These are phyloP conservation scores for Cephus rjabovi DNA, from an alignment of 2,888 invertebrate species.

Conservation along the genomic window DNA sequence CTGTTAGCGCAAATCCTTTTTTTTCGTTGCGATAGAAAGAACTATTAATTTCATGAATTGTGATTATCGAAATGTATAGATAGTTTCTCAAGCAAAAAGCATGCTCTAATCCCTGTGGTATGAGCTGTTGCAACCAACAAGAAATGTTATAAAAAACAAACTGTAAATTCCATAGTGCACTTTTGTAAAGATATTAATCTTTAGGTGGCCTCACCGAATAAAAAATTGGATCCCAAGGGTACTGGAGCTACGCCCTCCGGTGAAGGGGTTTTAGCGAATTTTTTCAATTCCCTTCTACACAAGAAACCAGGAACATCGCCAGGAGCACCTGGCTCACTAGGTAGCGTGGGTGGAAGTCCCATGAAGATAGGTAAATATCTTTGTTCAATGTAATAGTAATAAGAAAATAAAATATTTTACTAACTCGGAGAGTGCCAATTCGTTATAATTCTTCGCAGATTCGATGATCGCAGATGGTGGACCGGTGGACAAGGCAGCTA, in stretches of 20 bases:
- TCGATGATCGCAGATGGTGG: conserved; percentile 46
- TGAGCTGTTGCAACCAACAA: conserved; percentile 32
- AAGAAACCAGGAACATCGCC: conserved; percentile 88
- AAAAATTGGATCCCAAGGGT: conserved; percentile 71
- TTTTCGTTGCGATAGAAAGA: not conserved
- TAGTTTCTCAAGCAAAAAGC: conserved; percentile 34
- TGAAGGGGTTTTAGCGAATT: conserved; percentile 96
- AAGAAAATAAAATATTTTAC: not conserved
- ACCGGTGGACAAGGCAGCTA: conserved; percentile 77
- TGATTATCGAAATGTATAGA: not conserved
- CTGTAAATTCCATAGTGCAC: not conserved
- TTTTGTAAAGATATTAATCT: not conserved
- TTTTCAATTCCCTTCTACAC: conserved; percentile 96
- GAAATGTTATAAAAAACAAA: not conserved
- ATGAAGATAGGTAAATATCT: conserved; percentile 49
- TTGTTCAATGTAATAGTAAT: not conserved
- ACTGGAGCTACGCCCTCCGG: conserved; percentile 79
- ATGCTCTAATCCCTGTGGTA: conserved; percentile 62
- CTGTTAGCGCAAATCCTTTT: not conserved
- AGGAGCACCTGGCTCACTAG: conserved; percentile 69
- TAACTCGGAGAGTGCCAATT: not conserved
- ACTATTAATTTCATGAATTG: not conserved
- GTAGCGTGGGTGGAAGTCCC: conserved; percentile 61
- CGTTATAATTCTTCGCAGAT: not conserved
- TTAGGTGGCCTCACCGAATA: conserved; percentile 74